Evolutionary conservation across 2,888 invertebrate species (phyloP), one percentile per base, ranked within the genome.

Genomic region (Syritta pipiens): DNA sequence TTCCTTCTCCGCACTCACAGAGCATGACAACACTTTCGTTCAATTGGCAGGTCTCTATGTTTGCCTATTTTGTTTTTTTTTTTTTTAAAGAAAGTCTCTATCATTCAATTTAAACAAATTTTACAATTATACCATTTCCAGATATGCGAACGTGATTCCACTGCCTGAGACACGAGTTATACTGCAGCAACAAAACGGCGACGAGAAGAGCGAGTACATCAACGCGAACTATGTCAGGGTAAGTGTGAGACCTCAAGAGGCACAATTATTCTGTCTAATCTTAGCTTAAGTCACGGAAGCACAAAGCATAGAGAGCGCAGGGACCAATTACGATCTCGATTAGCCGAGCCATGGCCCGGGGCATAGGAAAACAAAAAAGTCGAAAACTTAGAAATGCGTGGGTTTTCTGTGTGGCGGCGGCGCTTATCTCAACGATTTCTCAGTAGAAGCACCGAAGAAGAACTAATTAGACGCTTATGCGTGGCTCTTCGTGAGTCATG

Each of bases 211-310:
- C 53, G 96, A 96, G 88, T 98, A 97, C 86, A 97, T 97, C 83
- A 98, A 97, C 86, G 97, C 97, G 81, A 97, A 96, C 89, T 97
- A 92, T 89, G 93, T 97, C 82, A 93, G 94, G 89, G 97, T 97
- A 89, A 92, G 93, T 90, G 81, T 14, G 22, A 20, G 42, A 62
- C 49, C 49, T 76, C 75, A 76, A 55, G 20, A 69, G 51, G 49
- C 57, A 51, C 68, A 77, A 76, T 76, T 76, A 72, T 77, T 67
- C 30, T 37, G 35, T 72, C 67, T 67, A 62, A 72, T 79, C 74
- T 72, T 55, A 55, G 65, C 79, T 72, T 62, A 62, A 79, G 72
- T 79, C 79, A 79, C 67, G 72, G 72, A 79, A 79, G 79, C 79
- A 72, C 74, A 72, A 67, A 72, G 48, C 79, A 74, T 79, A 65